A percentile compares a stretch with the other conserved stretches of the same genome.
These are phyloP conservation scores for Brachionichthys hirsutus DNA, from an alignment of 2,113 vertebrate genomes.

Conservation along the genomic window DNA sequence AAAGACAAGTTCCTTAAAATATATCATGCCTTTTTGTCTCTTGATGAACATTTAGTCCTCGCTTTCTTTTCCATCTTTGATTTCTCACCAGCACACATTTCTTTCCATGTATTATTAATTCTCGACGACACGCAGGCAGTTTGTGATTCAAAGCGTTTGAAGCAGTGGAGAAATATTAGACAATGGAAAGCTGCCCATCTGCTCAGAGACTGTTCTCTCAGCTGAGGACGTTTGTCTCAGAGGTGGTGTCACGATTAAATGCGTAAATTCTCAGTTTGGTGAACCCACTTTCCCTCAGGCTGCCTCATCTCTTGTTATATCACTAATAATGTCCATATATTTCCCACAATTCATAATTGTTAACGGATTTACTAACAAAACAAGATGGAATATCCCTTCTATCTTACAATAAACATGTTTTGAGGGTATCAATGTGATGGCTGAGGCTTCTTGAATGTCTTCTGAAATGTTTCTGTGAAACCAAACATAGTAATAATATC, in stretches of 20 bases:
- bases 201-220: neutral
- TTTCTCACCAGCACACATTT: slow-evolving; percentile 13
- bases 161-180: slow-evolving; percentile 7
- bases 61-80: slow-evolving; percentile 4
- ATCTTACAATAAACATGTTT: too few species aligned
- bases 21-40: slow-evolving; percentile 9
- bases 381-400: too few species aligned
- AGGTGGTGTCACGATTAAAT: slow-evolving; percentile 17
- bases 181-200: slow-evolving; percentile 10
- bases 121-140: slow-evolving; percentile 3
- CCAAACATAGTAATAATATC: too few species aligned
- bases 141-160: slow-evolving; percentile 24
- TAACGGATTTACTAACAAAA: too few species aligned
- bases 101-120: slow-evolving; percentile 39
- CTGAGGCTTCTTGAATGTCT: too few species aligned
- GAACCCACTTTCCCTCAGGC: neutral
- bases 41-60: slow-evolving; percentile 23
- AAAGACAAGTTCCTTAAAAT: slow-evolving; percentile 7
- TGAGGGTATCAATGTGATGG: too few species aligned
- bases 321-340: neutral
- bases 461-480: too few species aligned
- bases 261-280: slow-evolving; percentile 12
- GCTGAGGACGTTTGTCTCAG: slow-evolving; percentile 4
- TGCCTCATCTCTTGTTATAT: slow-evolving; percentile 1
- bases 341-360: too few species aligned